Percentiles rank a stretch among this genome's conserved stretches.
Conservation (phyloP, 2,888 invertebrate genomes). For the Ceratothoa steindachneri region DNA sequence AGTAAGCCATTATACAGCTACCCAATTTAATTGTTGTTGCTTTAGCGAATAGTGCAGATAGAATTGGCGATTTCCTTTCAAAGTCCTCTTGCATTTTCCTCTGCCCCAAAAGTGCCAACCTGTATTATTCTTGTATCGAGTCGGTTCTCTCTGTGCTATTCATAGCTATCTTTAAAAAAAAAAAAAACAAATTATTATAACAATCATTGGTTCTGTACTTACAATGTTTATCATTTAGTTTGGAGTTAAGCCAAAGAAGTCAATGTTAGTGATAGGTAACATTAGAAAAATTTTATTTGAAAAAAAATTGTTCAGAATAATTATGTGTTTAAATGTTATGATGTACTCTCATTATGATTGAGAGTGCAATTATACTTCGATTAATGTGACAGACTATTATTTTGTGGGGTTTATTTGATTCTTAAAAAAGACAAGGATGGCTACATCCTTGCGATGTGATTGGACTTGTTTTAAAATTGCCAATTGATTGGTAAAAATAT, state of each 20-base stretch:
- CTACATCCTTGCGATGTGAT: no score
- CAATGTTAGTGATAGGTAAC: constrained; percentile 6
- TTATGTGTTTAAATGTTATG: constrained; percentile 5
- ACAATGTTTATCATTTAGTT: constrained; percentile 7
- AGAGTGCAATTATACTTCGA: neutral
- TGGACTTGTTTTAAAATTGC: no score
- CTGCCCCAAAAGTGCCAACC: constrained; percentile 3
- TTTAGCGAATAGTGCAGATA: constrained; percentile 11
- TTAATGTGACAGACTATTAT: neutral
- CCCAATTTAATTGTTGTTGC: constrained; percentile 13
- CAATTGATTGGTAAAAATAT: neutral
- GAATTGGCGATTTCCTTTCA: neutral
- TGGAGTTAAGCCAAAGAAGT: constrained; percentile 11
- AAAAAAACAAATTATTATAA: no score
- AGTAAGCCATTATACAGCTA: neutral
- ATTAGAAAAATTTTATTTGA: neutral
- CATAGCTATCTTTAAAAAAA: neutral
- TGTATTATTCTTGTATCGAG: neutral
- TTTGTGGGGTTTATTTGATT: neutral
- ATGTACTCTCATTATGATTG: neutral
- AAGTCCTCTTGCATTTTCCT: neutral
- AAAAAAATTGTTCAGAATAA: constrained; percentile 4
- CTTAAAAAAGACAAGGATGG: neutral
- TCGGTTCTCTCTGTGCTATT: constrained; percentile 1
- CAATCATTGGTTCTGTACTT: constrained; percentile 13